phyloP scores from a whole-genome alignment of 2,797 vertebrate species.

The Periophthalmus magnuspinnatus region DNA sequence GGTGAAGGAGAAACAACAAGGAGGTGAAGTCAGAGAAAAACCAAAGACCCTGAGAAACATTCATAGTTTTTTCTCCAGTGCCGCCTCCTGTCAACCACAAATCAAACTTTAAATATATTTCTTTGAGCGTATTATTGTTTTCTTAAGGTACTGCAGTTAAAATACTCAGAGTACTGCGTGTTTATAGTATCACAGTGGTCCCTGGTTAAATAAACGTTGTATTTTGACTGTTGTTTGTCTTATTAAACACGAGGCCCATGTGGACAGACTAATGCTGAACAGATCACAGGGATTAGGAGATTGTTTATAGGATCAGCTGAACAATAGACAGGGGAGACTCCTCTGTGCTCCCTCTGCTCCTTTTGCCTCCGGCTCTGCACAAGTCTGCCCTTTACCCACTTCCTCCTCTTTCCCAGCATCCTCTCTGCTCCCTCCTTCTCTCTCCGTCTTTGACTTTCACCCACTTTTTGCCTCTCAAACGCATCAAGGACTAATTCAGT shows the following conservation, averaged over 20 bases:
- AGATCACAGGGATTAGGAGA: constrained; percentile 64
- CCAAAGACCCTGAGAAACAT: too few relatives aligned
- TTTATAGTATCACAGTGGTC: neutral
- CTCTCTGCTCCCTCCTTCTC: constrained; percentile 45
- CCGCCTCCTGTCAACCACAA: too few relatives aligned
- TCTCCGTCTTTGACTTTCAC: constrained; percentile 38
- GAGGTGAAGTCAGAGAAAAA: too few relatives aligned
- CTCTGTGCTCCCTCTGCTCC: constrained; percentile 30
- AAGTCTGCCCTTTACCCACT: constrained; percentile 32
- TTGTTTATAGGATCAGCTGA: constrained; percentile 72
- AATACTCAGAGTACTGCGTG: neutral
- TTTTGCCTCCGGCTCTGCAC: constrained; percentile 58
- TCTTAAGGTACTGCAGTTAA: neutral
- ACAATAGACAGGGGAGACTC: constrained; percentile 71
- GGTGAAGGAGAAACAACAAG: too few relatives aligned
- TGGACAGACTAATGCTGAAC: constrained; percentile 44
- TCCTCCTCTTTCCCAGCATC: constrained; percentile 28
- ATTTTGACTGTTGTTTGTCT: constrained; percentile 30
- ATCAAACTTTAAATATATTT: too few relatives aligned
- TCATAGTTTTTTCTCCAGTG: too few relatives aligned
- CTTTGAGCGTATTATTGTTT: neutral
- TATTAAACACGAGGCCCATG: constrained; percentile 30
- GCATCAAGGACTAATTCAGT: constrained; percentile 50
- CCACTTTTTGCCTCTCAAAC: constrained; percentile 35
- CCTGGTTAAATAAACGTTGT: constrained; percentile 18